A percentile compares a stretch with the other conserved stretches of the same genome.
Evolutionary conservation across 2,113 vertebrate species (phyloP).

Genomic region (Austrofundulus limnaeus): DNA sequence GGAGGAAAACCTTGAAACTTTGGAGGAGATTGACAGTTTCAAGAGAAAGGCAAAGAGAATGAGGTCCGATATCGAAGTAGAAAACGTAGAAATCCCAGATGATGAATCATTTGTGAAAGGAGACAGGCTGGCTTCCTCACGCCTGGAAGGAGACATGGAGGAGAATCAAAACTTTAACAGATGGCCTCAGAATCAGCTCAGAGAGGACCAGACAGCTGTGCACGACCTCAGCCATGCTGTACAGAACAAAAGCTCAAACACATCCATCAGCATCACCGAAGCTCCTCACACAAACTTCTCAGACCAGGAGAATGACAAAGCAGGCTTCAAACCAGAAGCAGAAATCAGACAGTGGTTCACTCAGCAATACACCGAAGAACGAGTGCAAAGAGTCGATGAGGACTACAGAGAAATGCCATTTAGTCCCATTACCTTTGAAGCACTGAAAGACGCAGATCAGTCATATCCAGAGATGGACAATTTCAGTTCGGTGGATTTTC

Average conservation of each 20-base stretch:
- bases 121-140: conserved; percentile 20
- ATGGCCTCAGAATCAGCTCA: conserved; percentile 57
- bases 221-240: conserved; percentile 17
- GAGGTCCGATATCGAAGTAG: conserved; percentile 54
- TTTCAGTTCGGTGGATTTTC: conserved; percentile 77
- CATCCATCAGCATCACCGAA: conserved; percentile 43
- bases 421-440: conserved; percentile 45
- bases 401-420: conserved; percentile 31
- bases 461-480: conserved; percentile 59
- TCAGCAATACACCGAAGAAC: conserved; percentile 20
- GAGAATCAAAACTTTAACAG: conserved; percentile 76
- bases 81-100: conserved; percentile 76
- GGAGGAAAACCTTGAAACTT: conserved; percentile 76
- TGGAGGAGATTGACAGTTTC: conserved; percentile 29
- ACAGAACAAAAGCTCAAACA: conserved; percentile 32
- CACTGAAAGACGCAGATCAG: conserved; percentile 37
- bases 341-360: conserved; percentile 22
- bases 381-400: conserved; percentile 30
- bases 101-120: conserved; percentile 43
- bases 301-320: conserved; percentile 48
- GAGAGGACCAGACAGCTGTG: conserved; percentile 24
- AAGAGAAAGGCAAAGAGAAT: conserved; percentile 7
- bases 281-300: conserved; percentile 33
- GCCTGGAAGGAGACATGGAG: conserved; percentile 40
- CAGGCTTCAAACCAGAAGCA: conserved; percentile 27